Percentiles rank a stretch among this genome's conserved stretches.
Conservation (phyloP, 2,113 vertebrate species). For the Ellobius talpinus region DNA sequence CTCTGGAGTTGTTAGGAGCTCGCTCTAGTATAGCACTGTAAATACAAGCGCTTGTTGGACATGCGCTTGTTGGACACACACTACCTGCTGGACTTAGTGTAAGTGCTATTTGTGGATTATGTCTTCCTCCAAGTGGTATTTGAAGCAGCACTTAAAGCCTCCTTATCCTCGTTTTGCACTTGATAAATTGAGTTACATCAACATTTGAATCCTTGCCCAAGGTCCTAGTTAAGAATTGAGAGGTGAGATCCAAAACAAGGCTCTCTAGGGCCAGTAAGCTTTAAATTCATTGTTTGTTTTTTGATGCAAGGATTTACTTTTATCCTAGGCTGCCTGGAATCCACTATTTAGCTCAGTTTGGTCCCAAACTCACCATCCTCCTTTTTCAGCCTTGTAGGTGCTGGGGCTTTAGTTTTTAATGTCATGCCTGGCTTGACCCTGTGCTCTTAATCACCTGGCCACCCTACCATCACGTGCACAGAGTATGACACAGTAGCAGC, state of each 20-base stretch:
- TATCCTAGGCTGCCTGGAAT: too few species aligned
- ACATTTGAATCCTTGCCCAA: background rate
- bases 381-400: background rate
- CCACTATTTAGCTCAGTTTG: background rate
- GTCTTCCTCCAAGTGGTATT: background rate
- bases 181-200: background rate
- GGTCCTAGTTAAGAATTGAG: background rate
- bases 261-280: background rate
- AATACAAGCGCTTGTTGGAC: background rate
- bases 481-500: background rate
- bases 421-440: background rate
- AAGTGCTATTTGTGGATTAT: background rate
- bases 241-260: conserved; percentile 13
- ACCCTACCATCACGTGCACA: background rate
- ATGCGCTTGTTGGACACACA: background rate
- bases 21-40: background rate
- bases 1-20: background rate
- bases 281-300: background rate
- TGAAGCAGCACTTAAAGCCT: background rate
- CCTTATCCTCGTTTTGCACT: background rate
- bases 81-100: background rate
- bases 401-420: background rate
- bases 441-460: background rate
- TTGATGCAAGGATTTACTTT: background rate
- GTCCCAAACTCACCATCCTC: too few species aligned